These are phyloP conservation scores for Machimus rusticus DNA, from an alignment of 2,888 invertebrate species.

Conservation along the genomic window DNA sequence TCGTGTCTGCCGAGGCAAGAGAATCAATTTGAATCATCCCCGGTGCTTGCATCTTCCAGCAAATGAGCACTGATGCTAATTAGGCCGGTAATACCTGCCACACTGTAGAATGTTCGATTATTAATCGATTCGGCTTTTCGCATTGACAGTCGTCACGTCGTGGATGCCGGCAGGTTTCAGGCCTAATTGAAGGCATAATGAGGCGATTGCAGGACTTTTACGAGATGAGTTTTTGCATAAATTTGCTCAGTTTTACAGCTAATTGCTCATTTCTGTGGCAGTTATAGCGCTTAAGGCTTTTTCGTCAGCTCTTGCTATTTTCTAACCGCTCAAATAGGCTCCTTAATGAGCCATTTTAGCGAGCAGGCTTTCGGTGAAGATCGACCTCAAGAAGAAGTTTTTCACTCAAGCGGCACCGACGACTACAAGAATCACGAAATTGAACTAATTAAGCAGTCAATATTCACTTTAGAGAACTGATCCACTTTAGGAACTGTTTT, in stretches of 20 bases:
- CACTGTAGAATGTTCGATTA: neutral
- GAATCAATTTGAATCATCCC: slow-evolving; percentile 10
- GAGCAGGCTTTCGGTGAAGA: neutral
- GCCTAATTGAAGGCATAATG: neutral
- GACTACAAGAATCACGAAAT: neutral
- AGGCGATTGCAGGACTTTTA: neutral
- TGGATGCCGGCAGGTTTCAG: neutral
- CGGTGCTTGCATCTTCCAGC: neutral
- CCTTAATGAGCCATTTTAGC: neutral
- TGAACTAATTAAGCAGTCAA: neutral
- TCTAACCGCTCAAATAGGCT: neutral
- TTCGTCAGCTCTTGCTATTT: neutral
- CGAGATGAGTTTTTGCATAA: neutral
- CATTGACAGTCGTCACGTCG: neutral
- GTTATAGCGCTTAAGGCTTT: neutral
- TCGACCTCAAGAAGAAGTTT: neutral
- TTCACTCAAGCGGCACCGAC: neutral
- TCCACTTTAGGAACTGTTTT: neutral
- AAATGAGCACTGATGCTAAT: neutral
- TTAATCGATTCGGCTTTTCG: neutral
- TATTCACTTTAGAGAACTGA: neutral
- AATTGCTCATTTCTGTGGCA: neutral
- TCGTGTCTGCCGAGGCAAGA: neutral
- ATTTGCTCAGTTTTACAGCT: neutral
- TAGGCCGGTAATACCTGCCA: neutral